Evolutionary conservation across 2,888 invertebrate species (phyloP), one percentile per base, ranked within the genome.

Genomic region (Pachymerium ferrugineum): DNA sequence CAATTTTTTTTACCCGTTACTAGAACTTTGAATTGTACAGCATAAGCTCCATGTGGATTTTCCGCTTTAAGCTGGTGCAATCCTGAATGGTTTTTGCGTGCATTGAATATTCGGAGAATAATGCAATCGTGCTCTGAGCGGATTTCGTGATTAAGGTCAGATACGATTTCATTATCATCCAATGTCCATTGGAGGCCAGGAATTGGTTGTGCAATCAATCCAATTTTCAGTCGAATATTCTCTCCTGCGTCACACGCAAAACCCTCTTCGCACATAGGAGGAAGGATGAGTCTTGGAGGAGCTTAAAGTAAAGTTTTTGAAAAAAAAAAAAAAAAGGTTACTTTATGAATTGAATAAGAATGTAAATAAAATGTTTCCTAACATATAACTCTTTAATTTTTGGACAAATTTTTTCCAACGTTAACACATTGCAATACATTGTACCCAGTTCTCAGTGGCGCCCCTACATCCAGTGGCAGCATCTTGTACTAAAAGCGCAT

Each of bases 221-320:
- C 38, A 1, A 76, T 19, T 19, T 72, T 74, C 5, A 77, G 4
- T 67, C 72, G 38, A 72, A 94, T 87, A 0, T 89, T 88, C 84
- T 94, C 94, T 78, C 91, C 93, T 72, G 91, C 89, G 84, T 94
- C 93, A 80, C 92, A 93, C 42, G 94, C 87, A 35, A 94, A 84
- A 0, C 94, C 94, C 77, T 94, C 93, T 81, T 93, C 93, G 82
- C 93, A 93, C 78, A 92, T 90, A 62, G 92, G 87, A 1, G 93
- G 92, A 76, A 92, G 86, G 72, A 91, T 88, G 78, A 94, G 88
- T 80, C 89, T 89, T 0, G 94, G 94, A 0, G 92, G 90, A 31
- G 93, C 93, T 86, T 78, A 12, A 76, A 73, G 38, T 42, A 73
- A 74, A 22, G n/a, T n/a, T n/a, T n/a, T n/a, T n/a, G n/a, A n/a